Percentiles rank a stretch among this genome's conserved stretches.
Evolutionary conservation across 2,888 invertebrate species (phyloP).

Genomic region (Ichneumoninae sp.): DNA sequence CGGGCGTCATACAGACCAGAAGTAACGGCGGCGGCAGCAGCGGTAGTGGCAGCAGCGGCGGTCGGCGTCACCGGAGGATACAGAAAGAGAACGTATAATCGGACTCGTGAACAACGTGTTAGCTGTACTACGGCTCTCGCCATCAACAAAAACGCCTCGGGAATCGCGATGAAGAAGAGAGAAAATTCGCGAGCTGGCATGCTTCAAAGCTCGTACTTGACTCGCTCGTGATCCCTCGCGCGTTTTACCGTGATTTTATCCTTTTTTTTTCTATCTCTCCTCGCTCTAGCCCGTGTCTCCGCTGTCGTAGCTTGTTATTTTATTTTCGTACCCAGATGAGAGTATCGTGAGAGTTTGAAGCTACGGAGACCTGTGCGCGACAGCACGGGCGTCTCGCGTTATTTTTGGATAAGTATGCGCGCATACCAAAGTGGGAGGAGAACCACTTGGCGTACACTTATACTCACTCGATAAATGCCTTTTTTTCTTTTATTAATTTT

Average conservation of each 20-base stretch:
- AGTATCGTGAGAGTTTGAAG: slow-evolving; percentile 15
- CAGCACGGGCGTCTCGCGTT: slow-evolving; percentile 48
- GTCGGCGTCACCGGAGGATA: neutral
- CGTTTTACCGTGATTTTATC: slow-evolving; percentile 15
- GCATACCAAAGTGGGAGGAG: slow-evolving; percentile 34
- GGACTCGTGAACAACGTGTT: slow-evolving; percentile 23
- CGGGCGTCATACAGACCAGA: slow-evolving; percentile 33
- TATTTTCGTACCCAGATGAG: slow-evolving; percentile 43
- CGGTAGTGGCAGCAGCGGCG: slow-evolving; percentile 11
- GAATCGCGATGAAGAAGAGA: neutral
- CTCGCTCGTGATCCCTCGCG: slow-evolving; percentile 13
- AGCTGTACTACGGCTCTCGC: slow-evolving; percentile 22
- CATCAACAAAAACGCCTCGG: slow-evolving; percentile 1
- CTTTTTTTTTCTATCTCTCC: neutral
- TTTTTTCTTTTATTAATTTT: neutral
- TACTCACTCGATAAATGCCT: slow-evolving; percentile 1
- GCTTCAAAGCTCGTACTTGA: neutral
- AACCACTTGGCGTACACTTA: slow-evolving; percentile 37
- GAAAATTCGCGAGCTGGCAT: slow-evolving; percentile 32
- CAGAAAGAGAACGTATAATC: slow-evolving; percentile 2
- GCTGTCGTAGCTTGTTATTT: slow-evolving; percentile 46
- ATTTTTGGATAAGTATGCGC: slow-evolving; percentile 54
- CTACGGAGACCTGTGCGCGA: slow-evolving; percentile 17
- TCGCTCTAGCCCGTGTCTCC: slow-evolving; percentile 3
- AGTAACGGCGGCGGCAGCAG: neutral